Evolutionary conservation across 2,797 vertebrate genomes (phyloP), one percentile per base, ranked within the genome.

Genomic region (Cercopithecus mitis): DNA sequence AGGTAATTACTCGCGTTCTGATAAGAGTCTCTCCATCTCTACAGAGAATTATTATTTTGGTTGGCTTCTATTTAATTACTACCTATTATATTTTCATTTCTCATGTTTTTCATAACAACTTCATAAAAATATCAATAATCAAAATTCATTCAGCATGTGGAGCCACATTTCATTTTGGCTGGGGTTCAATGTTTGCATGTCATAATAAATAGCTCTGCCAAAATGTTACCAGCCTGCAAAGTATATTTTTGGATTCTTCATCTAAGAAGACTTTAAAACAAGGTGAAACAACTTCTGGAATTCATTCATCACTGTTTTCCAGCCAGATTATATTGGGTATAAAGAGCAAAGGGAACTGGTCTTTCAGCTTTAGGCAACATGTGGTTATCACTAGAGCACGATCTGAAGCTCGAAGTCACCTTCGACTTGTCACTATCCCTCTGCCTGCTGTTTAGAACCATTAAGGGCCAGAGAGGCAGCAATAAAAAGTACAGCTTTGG

Each of bases 251-350:
- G 75, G 43, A 90, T 92, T 97, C 6, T n/a, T 96, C 52, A 92
- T 81, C 84, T 75, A 83, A 96, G 39, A 33, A 57, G 25, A 8
- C 85, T 86, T 90, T 80, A 75, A 97, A 97, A 90, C 27, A 94
- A 96, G 94, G 86, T 64, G 10, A 96, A 97, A 93, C 25, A 88
- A 45, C 57, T 58, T 83, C n/a, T 95, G 64, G 24, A 67, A 82
- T 81, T 47, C 80, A 84, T 75, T 85, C 17, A 41, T 72, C 41
- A 61, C 9, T 12, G 55, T 36, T 85, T 95, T 67, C 20, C 30
- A 50, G 57, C n/a, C 20, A 94, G 84, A 72, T 67, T 70, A 55
- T 24, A 80, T 3, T 7, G 5, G 72, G 58, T 67, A 19, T 67
- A 64, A 76, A 76, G 39, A 94, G 45, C n/a, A 89, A 83, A 64